Evolutionary conservation across 2,888 invertebrate genomes (phyloP).

Genomic region (Osmoderma eremita): DNA sequence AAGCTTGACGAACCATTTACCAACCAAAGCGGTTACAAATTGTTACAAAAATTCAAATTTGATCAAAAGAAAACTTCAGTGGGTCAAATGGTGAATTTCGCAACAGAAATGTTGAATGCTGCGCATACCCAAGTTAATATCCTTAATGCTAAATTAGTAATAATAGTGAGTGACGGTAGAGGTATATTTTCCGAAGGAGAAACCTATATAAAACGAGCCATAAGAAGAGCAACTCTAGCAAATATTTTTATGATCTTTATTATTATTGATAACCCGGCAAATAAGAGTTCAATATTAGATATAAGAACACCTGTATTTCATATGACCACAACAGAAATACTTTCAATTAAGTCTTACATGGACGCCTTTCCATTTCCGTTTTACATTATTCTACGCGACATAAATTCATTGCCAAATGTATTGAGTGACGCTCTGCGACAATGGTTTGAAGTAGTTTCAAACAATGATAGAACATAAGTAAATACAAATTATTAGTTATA

Average conservation of each 20-base stretch:
- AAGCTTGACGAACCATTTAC: constrained; percentile 87
- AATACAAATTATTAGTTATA: background rate
- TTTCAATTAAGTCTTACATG: constrained; percentile 75
- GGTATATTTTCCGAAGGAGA: constrained; percentile 92
- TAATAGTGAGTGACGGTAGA: constrained; percentile 95
- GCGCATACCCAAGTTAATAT: constrained; percentile 62
- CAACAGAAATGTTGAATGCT: constrained; percentile 72
- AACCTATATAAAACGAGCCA: constrained; percentile 78
- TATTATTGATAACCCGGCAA: constrained; percentile 92
- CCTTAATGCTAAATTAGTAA: constrained; percentile 82
- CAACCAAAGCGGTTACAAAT: constrained; percentile 84
- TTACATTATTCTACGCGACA: constrained; percentile 92
- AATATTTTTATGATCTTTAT: constrained; percentile 93
- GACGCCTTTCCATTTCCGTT: constrained; percentile 98
- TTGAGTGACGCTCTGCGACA: constrained; percentile 96
- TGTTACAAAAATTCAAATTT: constrained; percentile 85
- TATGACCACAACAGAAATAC: constrained; percentile 71
- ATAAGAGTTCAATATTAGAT: constrained; percentile 92
- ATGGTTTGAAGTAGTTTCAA: constrained; percentile 97
- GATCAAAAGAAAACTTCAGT: constrained; percentile 90
- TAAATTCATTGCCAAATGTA: constrained; percentile 86
- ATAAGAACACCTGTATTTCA: constrained; percentile 82
- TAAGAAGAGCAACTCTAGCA: constrained; percentile 81
- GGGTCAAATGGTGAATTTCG: constrained; percentile 82
- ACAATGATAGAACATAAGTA: constrained; percentile 51